Base-by-base conservation (phyloP, 2,888 invertebrate species). In the Heliconius ethilla region DNA sequence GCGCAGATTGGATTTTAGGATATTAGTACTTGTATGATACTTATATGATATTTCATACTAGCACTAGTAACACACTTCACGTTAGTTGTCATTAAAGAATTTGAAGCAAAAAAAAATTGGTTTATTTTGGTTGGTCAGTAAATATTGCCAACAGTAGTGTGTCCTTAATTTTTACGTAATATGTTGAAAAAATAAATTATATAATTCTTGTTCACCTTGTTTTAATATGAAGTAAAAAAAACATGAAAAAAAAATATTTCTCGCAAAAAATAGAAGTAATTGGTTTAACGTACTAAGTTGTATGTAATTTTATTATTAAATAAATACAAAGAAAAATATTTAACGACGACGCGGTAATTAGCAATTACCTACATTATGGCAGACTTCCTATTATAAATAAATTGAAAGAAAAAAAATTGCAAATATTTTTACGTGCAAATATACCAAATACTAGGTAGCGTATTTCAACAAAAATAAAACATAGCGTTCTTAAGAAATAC, bases 191-290 rank as follows among this genome's bases (percentile, higher is more conserved):
- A 67, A 37, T 37, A 11, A 67, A 18, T 69, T 69, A 69, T 69
- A 40, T 69, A 40, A 69, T 69, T 69, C 40, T 45, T 69, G 67
- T 67, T 67, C 22, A 67, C 67, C 67, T 67, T 67, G 69, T 40
- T 69, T 40, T 25, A 45, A 69, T 25, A 69, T 18, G 18, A 18
- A 51, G 33, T 67, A n/a, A 29, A 25, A 69, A 63, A 63, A 15
- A 4, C 3, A 5, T n/a, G 2, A 3, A 37, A 40, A 37, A 69
- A 22, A 69, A 40, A 40, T 3, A 40, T 69, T 69, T 0, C 1
- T 69, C 15, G 69, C 69, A 69, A 40, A 40, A 67, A 69, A 69
- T 69, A 69, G 7, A 15, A 40, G 15, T 15, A 40, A 69, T 45
- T 45, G 67, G 37, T 37, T 69, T 25, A 40, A 40, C 11, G 40